These are phyloP conservation scores for Amorpha juglandis DNA, from an alignment of 2,888 invertebrate genomes.

Conservation along the genomic window DNA sequence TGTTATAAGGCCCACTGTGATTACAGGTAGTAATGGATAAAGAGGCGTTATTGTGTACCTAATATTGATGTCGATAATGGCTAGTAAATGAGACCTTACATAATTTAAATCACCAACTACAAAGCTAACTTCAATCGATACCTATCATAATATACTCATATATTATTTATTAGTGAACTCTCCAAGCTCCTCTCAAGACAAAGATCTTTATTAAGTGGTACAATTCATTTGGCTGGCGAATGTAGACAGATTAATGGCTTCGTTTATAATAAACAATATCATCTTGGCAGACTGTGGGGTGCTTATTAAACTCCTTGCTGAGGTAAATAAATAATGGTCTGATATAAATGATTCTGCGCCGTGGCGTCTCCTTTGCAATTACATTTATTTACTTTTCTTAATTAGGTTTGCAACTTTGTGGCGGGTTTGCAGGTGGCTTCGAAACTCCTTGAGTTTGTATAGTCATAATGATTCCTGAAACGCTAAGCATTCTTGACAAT, in stretches of 20 bases:
- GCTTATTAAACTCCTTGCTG: slow-evolving; percentile 39
- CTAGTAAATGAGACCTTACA: no score
- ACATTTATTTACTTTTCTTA: slow-evolving; percentile 19
- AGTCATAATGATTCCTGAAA: neutral
- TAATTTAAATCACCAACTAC: neutral
- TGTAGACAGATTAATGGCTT: slow-evolving; percentile 56
- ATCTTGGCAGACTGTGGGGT: slow-evolving; percentile 46
- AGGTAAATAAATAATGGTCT: slow-evolving; percentile 25
- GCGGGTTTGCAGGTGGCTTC: neutral
- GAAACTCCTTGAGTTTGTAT: neutral
- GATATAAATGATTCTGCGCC: slow-evolving; percentile 19
- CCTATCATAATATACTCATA: slow-evolving; percentile 38
- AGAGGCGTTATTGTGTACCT: no score
- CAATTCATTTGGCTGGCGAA: slow-evolving; percentile 55
- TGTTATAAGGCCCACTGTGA: no score
- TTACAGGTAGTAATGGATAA: no score
- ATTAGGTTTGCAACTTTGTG: slow-evolving; percentile 13
- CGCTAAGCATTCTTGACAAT: neutral
- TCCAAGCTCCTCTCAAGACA: slow-evolving; percentile 37
- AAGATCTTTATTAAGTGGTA: slow-evolving; percentile 63
- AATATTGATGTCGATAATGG: no score
- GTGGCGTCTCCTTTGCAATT: slow-evolving; percentile 13
- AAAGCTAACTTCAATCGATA: slow-evolving; percentile 18
- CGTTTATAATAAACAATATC: slow-evolving; percentile 59
- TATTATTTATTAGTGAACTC: slow-evolving; percentile 42